A percentile compares a stretch with the other conserved stretches of the same genome.
Conservation (phyloP, 2,888 invertebrate species). For the Protophormia terraenovae region DNA sequence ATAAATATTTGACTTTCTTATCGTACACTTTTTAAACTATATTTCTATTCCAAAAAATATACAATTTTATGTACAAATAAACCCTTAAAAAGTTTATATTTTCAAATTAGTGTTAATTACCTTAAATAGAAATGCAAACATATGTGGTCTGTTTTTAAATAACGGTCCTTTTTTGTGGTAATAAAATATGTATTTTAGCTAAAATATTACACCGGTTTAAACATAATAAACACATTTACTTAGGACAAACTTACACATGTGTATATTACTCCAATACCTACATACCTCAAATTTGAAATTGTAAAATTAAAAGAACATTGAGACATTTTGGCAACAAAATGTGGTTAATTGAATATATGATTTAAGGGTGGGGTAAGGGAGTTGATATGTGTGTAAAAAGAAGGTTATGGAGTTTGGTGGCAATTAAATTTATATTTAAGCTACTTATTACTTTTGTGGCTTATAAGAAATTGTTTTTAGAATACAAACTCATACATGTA, state of each 20-base stretch:
- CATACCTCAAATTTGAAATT: slow-evolving; percentile 14
- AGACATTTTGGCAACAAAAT: slow-evolving; percentile 50
- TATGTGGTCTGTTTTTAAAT: slow-evolving; percentile 47
- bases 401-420: slow-evolving; percentile 39
- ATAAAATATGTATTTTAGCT: slow-evolving; percentile 30
- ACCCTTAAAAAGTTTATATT: slow-evolving; percentile 19
- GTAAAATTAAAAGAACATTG: slow-evolving; percentile 53
- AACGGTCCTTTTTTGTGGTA: slow-evolving; percentile 16
- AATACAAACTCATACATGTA: background rate
- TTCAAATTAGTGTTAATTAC: slow-evolving; percentile 63
- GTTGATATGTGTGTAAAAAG: background rate
- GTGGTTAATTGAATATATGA: slow-evolving; percentile 55
- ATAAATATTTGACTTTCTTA: no score
- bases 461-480: slow-evolving; percentile 54
- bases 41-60: background rate
- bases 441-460: slow-evolving; percentile 63
- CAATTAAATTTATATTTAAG: slow-evolving; percentile 65
- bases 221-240: slow-evolving; percentile 56
- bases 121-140: slow-evolving; percentile 54
- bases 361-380: background rate
- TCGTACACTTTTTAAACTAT: no score
- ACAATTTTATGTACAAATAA: background rate
- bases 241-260: background rate
- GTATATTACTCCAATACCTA: background rate
- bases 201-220: slow-evolving; percentile 8